phyloP scores from a whole-genome alignment of 2,888 invertebrate species.

The Sympetrum striolatum region DNA sequence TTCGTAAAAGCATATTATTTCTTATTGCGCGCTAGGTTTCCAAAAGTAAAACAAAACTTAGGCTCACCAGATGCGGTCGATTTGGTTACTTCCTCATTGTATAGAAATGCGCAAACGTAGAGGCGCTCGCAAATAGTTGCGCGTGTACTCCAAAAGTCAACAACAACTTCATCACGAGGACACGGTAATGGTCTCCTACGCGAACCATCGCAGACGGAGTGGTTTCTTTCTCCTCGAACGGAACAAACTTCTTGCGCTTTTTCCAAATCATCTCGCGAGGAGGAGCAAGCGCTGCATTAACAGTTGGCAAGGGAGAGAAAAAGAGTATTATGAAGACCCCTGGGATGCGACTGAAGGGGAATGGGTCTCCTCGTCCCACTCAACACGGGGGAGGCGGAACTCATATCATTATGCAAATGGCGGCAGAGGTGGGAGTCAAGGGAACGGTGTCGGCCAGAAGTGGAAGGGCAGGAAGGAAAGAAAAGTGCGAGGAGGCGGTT shows the following conservation, averaged over 20 bases:
- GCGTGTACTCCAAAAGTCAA: background rate
- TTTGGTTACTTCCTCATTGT: too few relatives aligned
- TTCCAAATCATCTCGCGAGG: background rate
- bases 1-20: too few relatives aligned
- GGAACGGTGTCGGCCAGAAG: background rate
- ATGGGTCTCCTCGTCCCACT: background rate
- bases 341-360: background rate
- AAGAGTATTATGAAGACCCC: background rate
- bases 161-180: background rate
- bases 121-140: too few relatives aligned
- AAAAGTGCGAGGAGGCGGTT: background rate
- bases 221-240: background rate
- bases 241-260: background rate
- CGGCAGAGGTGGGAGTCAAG: background rate
- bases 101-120: too few relatives aligned
- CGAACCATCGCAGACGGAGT: background rate
- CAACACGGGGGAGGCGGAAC: conserved; percentile 7
- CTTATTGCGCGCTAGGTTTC: too few relatives aligned
- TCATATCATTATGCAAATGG: conserved; percentile 33
- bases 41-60: too few relatives aligned
- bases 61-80: too few relatives aligned
- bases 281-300: background rate
- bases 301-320: background rate
- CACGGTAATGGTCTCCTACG: background rate
- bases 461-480: background rate